Evolutionary conservation across 2,797 vertebrate genomes (phyloP), one percentile per base, ranked within the genome.

Genomic region (Myripristis jacobus): DNA sequence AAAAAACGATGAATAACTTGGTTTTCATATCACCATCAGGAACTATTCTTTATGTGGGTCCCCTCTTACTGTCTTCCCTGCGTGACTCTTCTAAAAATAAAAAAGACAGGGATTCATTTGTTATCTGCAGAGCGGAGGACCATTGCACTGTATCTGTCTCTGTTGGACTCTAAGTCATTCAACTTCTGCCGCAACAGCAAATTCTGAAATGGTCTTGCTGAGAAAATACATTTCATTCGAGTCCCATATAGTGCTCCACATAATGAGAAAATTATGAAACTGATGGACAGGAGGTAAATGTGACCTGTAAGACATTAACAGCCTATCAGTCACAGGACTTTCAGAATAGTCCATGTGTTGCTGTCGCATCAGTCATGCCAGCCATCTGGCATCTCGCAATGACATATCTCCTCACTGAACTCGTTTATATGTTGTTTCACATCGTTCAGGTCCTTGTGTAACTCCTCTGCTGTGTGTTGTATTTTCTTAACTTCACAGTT

Each of bases 121-220:
- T 89, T 90, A 92, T 91, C 87, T 86, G 21, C 25, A 43, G 65
- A 47, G 89, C 80, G 62, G 70, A 87, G 74, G 75, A 78, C 85
- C 84, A 80, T 87, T 92, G 83, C 88, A 86, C 85, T 83, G 81
- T 84, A 83, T 89, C 87, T 88, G 60, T 71, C 54, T 79, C 55
- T 52, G 46, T 66, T 75, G 74, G 77, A 80, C 88, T 93, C 93
- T 84, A 67, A 64, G 70, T 82, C 86, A 91, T 93, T 93, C 83
- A 90, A 89, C 92, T 94, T 91, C 87, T 82, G 88, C 88, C 82
- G 82, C 25, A 63, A 81, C 85, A 87, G 91, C 92, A 92, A 88
- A 77, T 92, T 92, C 73, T 74, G 80, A 89, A 87, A 92, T 79
- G 51, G 77, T 80, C 74, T 76, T 83, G 85, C 81, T 68, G 51